Evolutionary conservation across 2,888 invertebrate genomes (phyloP), one percentile per base, ranked within the genome.

Genomic region (Myathropa florea): DNA sequence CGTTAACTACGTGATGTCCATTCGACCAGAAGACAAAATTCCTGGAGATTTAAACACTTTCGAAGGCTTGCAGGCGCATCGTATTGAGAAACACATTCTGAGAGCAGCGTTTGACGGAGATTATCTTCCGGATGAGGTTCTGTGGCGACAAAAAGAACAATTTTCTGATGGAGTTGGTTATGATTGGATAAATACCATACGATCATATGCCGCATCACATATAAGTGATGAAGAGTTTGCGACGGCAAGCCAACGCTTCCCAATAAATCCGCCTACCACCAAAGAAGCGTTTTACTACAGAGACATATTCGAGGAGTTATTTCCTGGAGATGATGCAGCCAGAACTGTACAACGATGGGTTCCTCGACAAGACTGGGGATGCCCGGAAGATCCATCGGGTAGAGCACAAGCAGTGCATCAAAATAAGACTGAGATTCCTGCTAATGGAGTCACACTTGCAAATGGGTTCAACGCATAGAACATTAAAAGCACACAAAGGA

Each of bases 71-170:
- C 88, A 88, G 21, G 80, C 89, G 12, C 63, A 90, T 36, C 90
- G 91, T 26, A 89, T 93, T 21, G 98, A 98, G 92, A 98, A 98
- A 91, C 95, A 96, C 93, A 94, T 98, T 81, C 92, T 98, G 70
- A 94, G 98, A 83, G 95, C 95, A 73, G 97, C 98, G 28, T 98
- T 98, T 91, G 95, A 96, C 33, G 94, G 94, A 23, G 94, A 94
- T 64, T 95, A 95, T 82, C 92, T 98, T 72, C 98, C 98, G 0
- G 94, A 96, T 81, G 95, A 96, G 36, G 97, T 98, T 90, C 93
- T 98, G 28, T 98, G 98, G 98, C 94, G 98, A 59, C 97, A 97
- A 90, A 98, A 98, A 93, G 98, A 98, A 92, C 97, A 97, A 21
- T 97, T 97, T 90, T 92, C 92, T 0, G 93, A 93, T 87, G 93